Conservation (phyloP, 2,888 invertebrate genomes). For the Hermodice carunculata region DNA sequence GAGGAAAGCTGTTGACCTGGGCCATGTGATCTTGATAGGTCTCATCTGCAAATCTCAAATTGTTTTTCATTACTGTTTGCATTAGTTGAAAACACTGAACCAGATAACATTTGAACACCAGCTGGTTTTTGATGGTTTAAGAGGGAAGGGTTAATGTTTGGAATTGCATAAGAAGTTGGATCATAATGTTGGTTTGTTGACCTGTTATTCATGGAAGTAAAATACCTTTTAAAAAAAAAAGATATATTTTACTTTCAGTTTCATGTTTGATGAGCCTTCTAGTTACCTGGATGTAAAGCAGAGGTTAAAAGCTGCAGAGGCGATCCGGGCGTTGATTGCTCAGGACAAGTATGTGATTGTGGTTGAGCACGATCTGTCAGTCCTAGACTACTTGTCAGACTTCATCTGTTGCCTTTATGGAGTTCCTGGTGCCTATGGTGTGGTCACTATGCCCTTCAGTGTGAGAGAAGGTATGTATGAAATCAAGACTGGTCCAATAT, state of each 20-base stretch:
- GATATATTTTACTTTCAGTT: constrained; percentile 68
- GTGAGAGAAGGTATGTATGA: constrained; percentile 96
- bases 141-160: not conserved
- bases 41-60: no score
- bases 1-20: no score
- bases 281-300: constrained; percentile 99
- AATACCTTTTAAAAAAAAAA: not conserved
- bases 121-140: no score
- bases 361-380: constrained; percentile 99
- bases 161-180: not conserved
- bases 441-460: constrained; percentile 99
- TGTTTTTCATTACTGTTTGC: no score
- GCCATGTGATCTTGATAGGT: no score
- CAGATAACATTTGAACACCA: no score
- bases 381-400: constrained; percentile 97
- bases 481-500: no score
- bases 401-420: constrained; percentile 99
- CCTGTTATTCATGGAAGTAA: not conserved
- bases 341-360: constrained; percentile 98
- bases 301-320: constrained; percentile 94
- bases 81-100: no score
- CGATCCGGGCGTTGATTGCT: constrained; percentile 91
- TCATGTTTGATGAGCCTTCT: constrained; percentile 99
- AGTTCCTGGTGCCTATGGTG: constrained; percentile 98
- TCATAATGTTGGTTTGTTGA: not conserved